Conservation (phyloP, 2,113 vertebrate species). For the Excalfactoria chinensis region DNA sequence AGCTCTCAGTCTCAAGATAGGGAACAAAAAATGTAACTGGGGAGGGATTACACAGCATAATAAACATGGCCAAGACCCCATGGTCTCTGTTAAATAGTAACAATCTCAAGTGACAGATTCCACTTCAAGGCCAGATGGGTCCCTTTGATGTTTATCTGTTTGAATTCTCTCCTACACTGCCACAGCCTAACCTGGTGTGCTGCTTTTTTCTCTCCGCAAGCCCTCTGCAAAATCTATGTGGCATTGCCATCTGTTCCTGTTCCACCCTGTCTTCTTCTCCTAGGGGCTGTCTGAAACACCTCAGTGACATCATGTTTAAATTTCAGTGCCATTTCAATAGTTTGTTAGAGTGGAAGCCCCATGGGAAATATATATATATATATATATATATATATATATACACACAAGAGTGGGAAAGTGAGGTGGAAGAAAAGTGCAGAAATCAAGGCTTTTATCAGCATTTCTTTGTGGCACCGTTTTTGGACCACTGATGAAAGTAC, state of each 20-base stretch:
- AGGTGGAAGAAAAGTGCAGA: neutral
- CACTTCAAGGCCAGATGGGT: constrained; percentile 50
- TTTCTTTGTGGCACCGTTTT: neutral
- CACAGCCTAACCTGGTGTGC: neutral
- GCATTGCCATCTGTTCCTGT: neutral
- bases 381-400: no score
- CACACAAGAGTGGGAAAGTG: no score
- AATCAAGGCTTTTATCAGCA: neutral
- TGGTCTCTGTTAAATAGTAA: constrained; percentile 41
- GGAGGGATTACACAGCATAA: neutral
- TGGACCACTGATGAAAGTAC: neutral
- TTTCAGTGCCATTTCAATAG: neutral
- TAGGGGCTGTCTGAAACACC: neutral
- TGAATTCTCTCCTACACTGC: neutral
- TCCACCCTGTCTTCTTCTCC: neutral
- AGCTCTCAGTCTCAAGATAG: neutral
- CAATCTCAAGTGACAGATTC: constrained; percentile 52
- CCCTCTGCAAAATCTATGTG: neutral
- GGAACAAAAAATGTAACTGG: constrained; percentile 1
- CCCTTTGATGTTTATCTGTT: constrained; percentile 62
- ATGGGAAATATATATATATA: neutral
- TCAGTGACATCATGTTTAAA: neutral
- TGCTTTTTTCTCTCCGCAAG: constrained; percentile 23
- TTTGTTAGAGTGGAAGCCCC: neutral
- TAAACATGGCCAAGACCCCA: constrained; percentile 57